phyloP scores from a whole-genome alignment of 2,797 vertebrate genomes.

The Diplodus puntazzo region DNA sequence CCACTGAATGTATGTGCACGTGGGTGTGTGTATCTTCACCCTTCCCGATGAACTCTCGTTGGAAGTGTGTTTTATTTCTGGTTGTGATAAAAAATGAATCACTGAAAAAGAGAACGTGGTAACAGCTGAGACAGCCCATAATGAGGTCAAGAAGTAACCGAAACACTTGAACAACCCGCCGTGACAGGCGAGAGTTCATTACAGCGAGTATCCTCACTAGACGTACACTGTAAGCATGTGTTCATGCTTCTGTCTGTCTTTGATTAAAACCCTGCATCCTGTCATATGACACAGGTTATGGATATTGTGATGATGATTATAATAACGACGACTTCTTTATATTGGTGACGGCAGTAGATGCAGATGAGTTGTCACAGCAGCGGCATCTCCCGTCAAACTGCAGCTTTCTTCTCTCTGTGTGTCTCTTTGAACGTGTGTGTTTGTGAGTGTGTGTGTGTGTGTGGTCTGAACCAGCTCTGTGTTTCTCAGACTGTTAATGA shows the following conservation, averaged over 20 bases:
- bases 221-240: background rate
- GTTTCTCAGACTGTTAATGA: constrained; percentile 21
- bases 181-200: background rate
- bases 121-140: background rate
- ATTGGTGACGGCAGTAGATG: background rate
- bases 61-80: too few relatives aligned
- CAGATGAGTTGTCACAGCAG: background rate
- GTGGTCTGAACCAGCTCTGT: background rate
- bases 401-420: background rate
- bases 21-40: background rate
- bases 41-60: background rate
- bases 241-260: background rate
- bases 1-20: background rate
- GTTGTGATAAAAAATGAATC: background rate
- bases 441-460: background rate
- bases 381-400: background rate
- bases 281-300: background rate
- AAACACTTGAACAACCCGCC: background rate
- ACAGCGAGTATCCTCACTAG: background rate
- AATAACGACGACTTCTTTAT: background rate
- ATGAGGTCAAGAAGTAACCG: background rate
- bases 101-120: too few relatives aligned
- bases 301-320: background rate
- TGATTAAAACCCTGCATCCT: background rate
- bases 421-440: background rate